Evolutionary conservation across 1,140 invertebrate genomes (phyloP).

Genomic region (Anagrus nilaparvatae): DNA sequence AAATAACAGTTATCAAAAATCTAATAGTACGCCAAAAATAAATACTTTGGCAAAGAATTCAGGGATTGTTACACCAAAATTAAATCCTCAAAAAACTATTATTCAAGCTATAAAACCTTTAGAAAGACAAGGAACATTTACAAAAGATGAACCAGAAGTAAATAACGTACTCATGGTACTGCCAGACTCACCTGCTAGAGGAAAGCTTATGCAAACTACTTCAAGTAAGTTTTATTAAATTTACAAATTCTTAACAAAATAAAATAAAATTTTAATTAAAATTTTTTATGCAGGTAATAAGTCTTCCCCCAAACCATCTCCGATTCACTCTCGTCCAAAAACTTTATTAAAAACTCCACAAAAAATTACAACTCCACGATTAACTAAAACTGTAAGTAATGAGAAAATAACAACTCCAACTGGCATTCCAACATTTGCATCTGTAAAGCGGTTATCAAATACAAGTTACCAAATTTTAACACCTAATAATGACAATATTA

Average conservation of each 20-base stretch:
- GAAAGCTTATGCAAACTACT: neutral
- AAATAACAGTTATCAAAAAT: conserved; percentile 28
- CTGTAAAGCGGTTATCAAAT: conserved; percentile 37
- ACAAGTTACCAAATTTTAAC: conserved; percentile 8
- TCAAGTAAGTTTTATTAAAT: neutral
- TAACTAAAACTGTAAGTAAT: conserved; percentile 28
- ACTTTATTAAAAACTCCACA: conserved; percentile 21
- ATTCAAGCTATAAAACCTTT: no score
- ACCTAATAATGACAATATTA: conserved; percentile 12
- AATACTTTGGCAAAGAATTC: neutral
- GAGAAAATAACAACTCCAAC: conserved; percentile 30
- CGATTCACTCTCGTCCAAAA: conserved; percentile 22
- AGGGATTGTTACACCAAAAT: neutral
- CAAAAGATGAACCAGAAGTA: conserved; percentile 60
- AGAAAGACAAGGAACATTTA: conserved; percentile 78
- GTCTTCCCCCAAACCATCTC: conserved; percentile 9
- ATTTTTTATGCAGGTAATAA: neutral
- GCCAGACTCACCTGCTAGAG: conserved; percentile 2
- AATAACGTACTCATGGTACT: conserved; percentile 31
- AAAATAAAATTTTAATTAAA: neutral
- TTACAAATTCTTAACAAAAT: neutral
- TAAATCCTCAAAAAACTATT: no score
- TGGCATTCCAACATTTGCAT: conserved; percentile 26
- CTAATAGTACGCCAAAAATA: conserved; percentile 23
- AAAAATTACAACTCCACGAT: conserved; percentile 23